A percentile compares a stretch with the other conserved stretches of the same genome.
These are phyloP conservation scores for Chymomyza fuscimana DNA, from an alignment of 2,888 invertebrate genomes.

Conservation along the genomic window DNA sequence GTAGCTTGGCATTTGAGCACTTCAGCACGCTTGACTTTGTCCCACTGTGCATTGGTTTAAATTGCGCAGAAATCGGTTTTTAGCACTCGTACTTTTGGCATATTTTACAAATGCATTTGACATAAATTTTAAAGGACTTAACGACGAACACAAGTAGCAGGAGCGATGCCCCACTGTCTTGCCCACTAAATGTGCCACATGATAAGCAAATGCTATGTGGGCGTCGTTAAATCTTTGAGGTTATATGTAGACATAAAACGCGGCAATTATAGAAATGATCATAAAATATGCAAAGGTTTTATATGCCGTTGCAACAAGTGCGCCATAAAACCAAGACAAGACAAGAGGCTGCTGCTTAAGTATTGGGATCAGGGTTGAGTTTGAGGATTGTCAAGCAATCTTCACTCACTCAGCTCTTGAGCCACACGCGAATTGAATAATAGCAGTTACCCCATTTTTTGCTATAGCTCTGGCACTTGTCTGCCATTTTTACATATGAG, in stretches of 20 bases:
- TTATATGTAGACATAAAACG: slow-evolving; percentile 54
- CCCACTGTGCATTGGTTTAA: slow-evolving; percentile 56
- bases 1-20: too few species aligned
- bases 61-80: slow-evolving; percentile 66
- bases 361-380: too few species aligned
- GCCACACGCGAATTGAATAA: slow-evolving; percentile 48
- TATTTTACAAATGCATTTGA: slow-evolving; percentile 75
- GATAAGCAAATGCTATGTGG: slow-evolving; percentile 46
- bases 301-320: slow-evolving; percentile 55
- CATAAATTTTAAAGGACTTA: slow-evolving; percentile 72
- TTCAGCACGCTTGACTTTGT: neutral
- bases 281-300: slow-evolving; percentile 65
- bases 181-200: slow-evolving; percentile 45
- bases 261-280: slow-evolving; percentile 65
- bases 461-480: slow-evolving; percentile 5
- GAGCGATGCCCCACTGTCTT: slow-evolving; percentile 12
- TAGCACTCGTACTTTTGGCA: slow-evolving; percentile 69
- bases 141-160: slow-evolving; percentile 27
- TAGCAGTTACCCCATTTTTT: slow-evolving; percentile 9
- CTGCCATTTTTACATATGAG: slow-evolving; percentile 24
- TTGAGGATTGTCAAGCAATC: slow-evolving; percentile 52
- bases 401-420: slow-evolving; percentile 54
- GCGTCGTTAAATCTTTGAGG: slow-evolving; percentile 50
- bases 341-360: neutral
- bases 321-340: slow-evolving; percentile 51